Evolutionary conservation across 2,888 invertebrate species (phyloP).

Genomic region (Spodoptera exigua): DNA sequence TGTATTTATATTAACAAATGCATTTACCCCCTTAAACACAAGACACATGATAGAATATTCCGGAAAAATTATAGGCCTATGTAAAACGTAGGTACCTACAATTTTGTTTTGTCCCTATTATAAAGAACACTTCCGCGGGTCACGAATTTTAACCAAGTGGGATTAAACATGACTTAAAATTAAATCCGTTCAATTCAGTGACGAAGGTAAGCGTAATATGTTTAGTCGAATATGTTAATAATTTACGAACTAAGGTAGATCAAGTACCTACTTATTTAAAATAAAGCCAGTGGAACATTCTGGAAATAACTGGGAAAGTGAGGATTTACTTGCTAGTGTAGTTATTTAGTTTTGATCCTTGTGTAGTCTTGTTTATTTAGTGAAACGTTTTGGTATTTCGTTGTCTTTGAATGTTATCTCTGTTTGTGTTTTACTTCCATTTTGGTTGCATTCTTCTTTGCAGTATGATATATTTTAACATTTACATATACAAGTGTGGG

Average conservation of each 20-base stretch:
- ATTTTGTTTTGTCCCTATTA: background rate
- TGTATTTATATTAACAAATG: too few species aligned
- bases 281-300: background rate
- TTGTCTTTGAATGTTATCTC: too few species aligned
- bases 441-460: too few species aligned
- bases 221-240: constrained; percentile 24
- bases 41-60: background rate
- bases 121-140: constrained; percentile 10
- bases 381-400: too few species aligned
- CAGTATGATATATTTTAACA: too few species aligned
- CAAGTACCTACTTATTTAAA: constrained; percentile 2
- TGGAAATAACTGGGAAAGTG: background rate
- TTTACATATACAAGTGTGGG: too few species aligned
- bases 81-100: background rate
- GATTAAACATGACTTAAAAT: constrained; percentile 34
- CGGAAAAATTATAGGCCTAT: background rate
- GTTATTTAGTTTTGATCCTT: too few species aligned
- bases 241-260: constrained; percentile 25
- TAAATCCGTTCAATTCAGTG: constrained; percentile 25
- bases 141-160: constrained; percentile 10
- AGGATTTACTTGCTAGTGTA: too few species aligned
- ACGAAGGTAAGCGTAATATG: constrained; percentile 27
- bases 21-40: too few species aligned
- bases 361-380: too few species aligned
- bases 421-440: too few species aligned